Base-by-base conservation (phyloP, 2,113 vertebrate species). In the Zootoca vivipara region DNA sequence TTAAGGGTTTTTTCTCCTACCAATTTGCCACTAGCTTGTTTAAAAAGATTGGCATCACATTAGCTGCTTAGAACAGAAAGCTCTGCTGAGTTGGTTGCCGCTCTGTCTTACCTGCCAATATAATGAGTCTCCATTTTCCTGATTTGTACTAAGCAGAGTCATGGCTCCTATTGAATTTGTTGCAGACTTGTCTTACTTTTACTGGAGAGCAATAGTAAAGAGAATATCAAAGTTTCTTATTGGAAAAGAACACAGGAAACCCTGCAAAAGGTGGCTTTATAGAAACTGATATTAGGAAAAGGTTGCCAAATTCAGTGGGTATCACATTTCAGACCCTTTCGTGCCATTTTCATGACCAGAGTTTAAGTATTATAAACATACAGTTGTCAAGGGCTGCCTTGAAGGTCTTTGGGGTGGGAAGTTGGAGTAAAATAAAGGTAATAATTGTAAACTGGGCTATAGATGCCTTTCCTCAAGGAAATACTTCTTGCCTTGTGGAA, bases 21-120 rank as follows among this genome's bases (percentile, higher is more conserved):
- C 73, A 78, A 83, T 69, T 88, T 75, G 62, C 62, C 62, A 83
- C 62, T 65, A 30, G 73, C 26, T 83, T 88, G 58, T 69, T 78
- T 83, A 77, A 46, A 75, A 83, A 67, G 72, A 78, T 15, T 88
- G 73, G 15, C 58, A 12, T 67, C 38, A 16, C 18, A 52, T 77
- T 83, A 77, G 58, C 70, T 16, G 13, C 40, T 82, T 52, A 20
- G 42, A 83, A 69, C 74, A 83, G 40, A 67, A 83, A 78, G n/a
- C 24, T 22, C 24, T 78, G 40, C 30, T 69, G 58, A 65, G 74
- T 15, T 46, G 28, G 74, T 78, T 64, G 58, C 38, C 4, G 1
- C 20, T 69, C 40, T 30, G 10, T 69, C 62, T 83, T 83, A 83
- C 82, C 62, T 78, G 80, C n/a, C 42, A 67, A 22, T 78, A 38